phyloP scores from a whole-genome alignment of 2,888 invertebrate genomes.

The Iphiclides podalirius region DNA sequence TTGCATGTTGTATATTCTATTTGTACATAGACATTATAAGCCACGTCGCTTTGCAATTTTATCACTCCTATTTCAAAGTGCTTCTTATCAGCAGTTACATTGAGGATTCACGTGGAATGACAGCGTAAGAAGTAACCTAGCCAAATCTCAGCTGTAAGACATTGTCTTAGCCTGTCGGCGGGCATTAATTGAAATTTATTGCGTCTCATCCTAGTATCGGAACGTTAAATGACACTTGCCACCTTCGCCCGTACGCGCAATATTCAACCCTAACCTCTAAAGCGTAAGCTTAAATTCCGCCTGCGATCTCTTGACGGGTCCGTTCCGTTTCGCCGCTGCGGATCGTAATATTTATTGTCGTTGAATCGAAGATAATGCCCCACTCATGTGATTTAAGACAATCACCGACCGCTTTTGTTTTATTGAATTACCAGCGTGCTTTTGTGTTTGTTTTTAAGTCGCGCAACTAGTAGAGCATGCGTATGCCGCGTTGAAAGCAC shows the following conservation, averaged over 20 bases:
- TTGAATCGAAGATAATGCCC: constrained; percentile 73
- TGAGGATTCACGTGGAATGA: too few relatives aligned
- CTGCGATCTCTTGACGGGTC: constrained; percentile 32
- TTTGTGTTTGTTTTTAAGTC: constrained; percentile 27
- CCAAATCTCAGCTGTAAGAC: constrained; percentile 65
- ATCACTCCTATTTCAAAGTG: too few relatives aligned
- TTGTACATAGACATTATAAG: too few relatives aligned
- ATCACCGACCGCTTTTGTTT: constrained; percentile 62
- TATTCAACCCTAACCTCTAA: constrained; percentile 35
- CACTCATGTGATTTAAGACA: constrained; percentile 74
- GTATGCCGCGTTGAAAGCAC: neutral
- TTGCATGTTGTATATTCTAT: too few relatives aligned
- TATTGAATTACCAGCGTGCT: constrained; percentile 59
- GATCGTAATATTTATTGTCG: constrained; percentile 55
- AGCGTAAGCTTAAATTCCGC: constrained; percentile 35
- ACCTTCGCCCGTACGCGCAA: constrained; percentile 30
- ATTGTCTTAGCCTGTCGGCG: constrained; percentile 64
- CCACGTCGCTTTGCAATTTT: too few relatives aligned
- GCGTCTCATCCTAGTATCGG: constrained; percentile 55
- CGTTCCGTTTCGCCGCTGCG: constrained; percentile 44
- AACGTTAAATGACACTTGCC: constrained; percentile 52
- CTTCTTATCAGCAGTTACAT: too few relatives aligned
- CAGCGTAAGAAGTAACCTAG: too few relatives aligned
- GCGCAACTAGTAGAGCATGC: neutral
- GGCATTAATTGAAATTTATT: constrained; percentile 77